Evolutionary conservation across 2,888 invertebrate species (phyloP).

Genomic region (Atherix ibis): DNA sequence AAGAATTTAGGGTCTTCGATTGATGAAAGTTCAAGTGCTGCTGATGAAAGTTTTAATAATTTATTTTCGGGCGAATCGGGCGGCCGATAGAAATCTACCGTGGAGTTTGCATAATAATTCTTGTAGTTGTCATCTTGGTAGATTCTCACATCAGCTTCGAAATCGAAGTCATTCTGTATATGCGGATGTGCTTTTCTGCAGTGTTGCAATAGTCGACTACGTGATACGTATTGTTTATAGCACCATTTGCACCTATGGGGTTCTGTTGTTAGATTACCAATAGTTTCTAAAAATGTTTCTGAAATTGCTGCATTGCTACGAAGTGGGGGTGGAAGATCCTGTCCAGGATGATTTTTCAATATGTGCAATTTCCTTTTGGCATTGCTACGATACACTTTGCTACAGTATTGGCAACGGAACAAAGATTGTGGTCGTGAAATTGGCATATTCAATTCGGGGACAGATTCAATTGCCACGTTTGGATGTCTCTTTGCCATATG

Average conservation of each 20-base stretch:
- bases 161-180: neutral
- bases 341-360: slow-evolving; percentile 65
- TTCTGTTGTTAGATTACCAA: slow-evolving; percentile 53
- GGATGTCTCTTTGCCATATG: slow-evolving; percentile 68
- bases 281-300: slow-evolving; percentile 49
- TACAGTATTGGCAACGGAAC: slow-evolving; percentile 74
- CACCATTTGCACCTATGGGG: slow-evolving; percentile 65
- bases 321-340: slow-evolving; percentile 30
- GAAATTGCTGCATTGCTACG: slow-evolving; percentile 31
- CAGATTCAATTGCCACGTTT: slow-evolving; percentile 43
- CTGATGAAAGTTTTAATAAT: slow-evolving; percentile 16
- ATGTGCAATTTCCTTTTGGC: slow-evolving; percentile 73
- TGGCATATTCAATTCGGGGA: slow-evolving; percentile 60
- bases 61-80: slow-evolving; percentile 18
- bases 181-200: slow-evolving; percentile 46
- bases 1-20: slow-evolving; percentile 16
- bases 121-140: neutral
- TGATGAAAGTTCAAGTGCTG: slow-evolving; percentile 16
- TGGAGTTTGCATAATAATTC: neutral
- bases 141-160: neutral
- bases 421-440: slow-evolving; percentile 59
- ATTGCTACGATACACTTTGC: slow-evolving; percentile 69
- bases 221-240: slow-evolving; percentile 75
- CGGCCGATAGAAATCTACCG: slow-evolving; percentile 4
- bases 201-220: slow-evolving; percentile 54